These are phyloP conservation scores for Drosophila infuscata DNA, from an alignment of 2,888 invertebrate species.

Conservation along the genomic window DNA sequence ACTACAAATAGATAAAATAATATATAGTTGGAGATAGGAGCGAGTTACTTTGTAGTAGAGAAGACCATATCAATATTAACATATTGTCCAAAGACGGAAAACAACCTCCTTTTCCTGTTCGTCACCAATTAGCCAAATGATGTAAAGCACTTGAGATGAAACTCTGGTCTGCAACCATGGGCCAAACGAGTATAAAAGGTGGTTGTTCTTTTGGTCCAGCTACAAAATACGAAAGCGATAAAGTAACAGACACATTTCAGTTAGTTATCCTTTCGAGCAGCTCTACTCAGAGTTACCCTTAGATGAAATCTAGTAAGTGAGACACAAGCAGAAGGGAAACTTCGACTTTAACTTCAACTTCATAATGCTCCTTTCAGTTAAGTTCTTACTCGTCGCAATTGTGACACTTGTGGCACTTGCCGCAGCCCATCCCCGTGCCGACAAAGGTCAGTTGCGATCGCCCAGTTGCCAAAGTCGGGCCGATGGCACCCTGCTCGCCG, in stretches of 20 bases:
- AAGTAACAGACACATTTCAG: slow-evolving; percentile 45
- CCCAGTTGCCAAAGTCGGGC: slow-evolving; percentile 34
- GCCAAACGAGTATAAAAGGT: slow-evolving; percentile 56
- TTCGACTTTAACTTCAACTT: not conserved
- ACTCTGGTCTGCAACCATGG: not conserved
- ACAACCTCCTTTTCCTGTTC: slow-evolving; percentile 1
- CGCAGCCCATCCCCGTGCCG: slow-evolving; percentile 23
- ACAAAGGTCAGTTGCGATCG: slow-evolving; percentile 12
- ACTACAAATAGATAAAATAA: not conserved
- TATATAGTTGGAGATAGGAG: not conserved
- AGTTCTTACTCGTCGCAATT: slow-evolving; percentile 42
- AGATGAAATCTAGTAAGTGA: slow-evolving; percentile 66
- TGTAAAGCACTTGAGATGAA: slow-evolving; percentile 30
- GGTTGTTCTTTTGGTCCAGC: slow-evolving; percentile 3
- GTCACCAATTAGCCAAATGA: slow-evolving; percentile 38
- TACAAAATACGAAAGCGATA: slow-evolving; percentile 39
- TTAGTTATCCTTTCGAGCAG: slow-evolving; percentile 55
- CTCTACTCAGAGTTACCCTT: not conserved
- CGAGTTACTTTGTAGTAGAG: too few species aligned
- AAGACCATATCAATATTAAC: slow-evolving; percentile 2
- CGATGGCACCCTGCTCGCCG: slow-evolving; percentile 34
- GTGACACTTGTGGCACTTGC: slow-evolving; percentile 34
- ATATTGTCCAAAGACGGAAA: slow-evolving; percentile 14
- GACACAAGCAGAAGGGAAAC: not conserved
- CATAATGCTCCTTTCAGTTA: slow-evolving; percentile 38